A percentile compares a stretch with the other conserved stretches of the same genome.
Conservation (phyloP, 2,797 vertebrate genomes). For the Aratinga solstitialis region DNA sequence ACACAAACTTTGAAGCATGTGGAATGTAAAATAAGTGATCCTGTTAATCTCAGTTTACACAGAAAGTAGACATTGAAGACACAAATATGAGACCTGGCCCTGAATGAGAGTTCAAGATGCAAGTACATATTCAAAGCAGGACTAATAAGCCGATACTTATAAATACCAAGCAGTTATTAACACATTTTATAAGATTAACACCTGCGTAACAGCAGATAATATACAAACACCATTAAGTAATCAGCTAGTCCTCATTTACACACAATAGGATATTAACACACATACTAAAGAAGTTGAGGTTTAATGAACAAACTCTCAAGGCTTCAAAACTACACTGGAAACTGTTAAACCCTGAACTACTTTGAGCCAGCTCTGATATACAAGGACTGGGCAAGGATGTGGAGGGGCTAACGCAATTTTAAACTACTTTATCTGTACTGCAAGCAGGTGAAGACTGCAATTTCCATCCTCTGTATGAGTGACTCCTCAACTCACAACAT, state of each 20-base stretch:
- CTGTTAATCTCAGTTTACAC: background rate
- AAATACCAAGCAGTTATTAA: slow-evolving; percentile 51
- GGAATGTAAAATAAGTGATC: background rate
- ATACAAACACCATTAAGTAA: slow-evolving; percentile 37
- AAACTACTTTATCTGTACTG: background rate
- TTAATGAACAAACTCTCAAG: background rate
- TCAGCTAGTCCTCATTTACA: slow-evolving; percentile 13
- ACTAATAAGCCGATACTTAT: slow-evolving; percentile 28
- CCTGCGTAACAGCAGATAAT: slow-evolving; percentile 11
- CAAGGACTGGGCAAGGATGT: background rate
- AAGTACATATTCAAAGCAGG: slow-evolving; percentile 7
- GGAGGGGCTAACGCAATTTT: background rate
- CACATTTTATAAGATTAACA: slow-evolving; percentile 49
- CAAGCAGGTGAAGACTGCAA: background rate
- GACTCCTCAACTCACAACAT: background rate
- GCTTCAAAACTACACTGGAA: background rate
- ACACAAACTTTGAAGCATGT: background rate
- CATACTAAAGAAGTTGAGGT: background rate
- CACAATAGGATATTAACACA: slow-evolving; percentile 17
- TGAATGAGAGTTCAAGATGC: background rate
- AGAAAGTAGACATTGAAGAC: background rate
- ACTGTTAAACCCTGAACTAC: background rate
- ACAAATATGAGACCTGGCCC: background rate
- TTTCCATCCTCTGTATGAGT: background rate
- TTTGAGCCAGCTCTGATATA: background rate